phyloP scores from a whole-genome alignment of 2,888 invertebrate genomes.

The Ectemnius cavifrons region DNA sequence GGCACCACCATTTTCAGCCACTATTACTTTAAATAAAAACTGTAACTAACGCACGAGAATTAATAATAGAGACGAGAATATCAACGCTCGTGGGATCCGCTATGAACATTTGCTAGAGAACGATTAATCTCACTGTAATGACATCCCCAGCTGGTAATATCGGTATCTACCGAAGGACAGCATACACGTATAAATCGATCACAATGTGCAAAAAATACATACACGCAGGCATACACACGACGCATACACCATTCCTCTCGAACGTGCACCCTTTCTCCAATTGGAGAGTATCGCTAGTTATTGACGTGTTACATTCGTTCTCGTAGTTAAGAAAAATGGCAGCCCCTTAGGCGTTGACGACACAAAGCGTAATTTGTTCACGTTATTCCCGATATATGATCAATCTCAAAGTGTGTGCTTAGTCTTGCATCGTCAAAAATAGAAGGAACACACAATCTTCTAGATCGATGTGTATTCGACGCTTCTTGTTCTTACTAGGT shows the following conservation, averaged over 20 bases:
- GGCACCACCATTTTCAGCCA: neutral
- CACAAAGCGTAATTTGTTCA: conserved; percentile 36
- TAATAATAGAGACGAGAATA: neutral
- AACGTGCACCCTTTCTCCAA: conserved; percentile 39
- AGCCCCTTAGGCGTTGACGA: conserved; percentile 40
- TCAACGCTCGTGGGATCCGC: conserved; percentile 21
- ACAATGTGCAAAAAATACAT: conserved; percentile 55
- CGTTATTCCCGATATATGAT: conserved; percentile 37
- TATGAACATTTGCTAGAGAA: conserved; percentile 45
- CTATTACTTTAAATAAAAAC: neutral
- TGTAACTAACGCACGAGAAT: neutral
- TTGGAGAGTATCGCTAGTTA: conserved; percentile 40
- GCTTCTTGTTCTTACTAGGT: conserved; percentile 1
- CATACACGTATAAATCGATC: conserved; percentile 57
- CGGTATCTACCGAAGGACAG: conserved; percentile 37
- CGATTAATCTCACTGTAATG: conserved; percentile 36
- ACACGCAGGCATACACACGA: conserved; percentile 36
- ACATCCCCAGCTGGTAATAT: conserved; percentile 47
- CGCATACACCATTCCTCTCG: conserved; percentile 38
- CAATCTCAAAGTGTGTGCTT: conserved; percentile 45
- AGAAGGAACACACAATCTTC: conserved; percentile 14
- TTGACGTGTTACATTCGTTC: conserved; percentile 47
- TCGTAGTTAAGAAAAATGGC: conserved; percentile 38
- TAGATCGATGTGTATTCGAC: conserved; percentile 4
- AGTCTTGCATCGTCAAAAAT: conserved; percentile 36